These are phyloP conservation scores for Oxyura jamaicensis DNA, from an alignment of 2,113 vertebrate species.

Conservation along the genomic window DNA sequence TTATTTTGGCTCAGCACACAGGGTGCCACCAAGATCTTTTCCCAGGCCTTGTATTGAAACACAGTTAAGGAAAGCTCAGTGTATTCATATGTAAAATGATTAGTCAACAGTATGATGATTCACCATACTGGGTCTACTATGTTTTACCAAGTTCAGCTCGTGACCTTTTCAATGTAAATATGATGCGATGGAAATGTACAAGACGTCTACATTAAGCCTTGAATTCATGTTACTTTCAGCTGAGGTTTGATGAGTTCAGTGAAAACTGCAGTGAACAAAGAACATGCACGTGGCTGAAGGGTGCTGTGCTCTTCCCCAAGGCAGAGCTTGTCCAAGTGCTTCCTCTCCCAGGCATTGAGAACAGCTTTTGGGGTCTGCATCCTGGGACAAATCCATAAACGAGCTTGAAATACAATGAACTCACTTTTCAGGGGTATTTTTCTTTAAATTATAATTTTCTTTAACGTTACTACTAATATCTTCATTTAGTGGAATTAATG, in stretches of 20 bases:
- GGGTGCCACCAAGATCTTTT: not conserved
- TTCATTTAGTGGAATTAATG: not conserved
- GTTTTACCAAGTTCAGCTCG: not conserved
- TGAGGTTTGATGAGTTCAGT: not conserved
- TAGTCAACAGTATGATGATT: not conserved
- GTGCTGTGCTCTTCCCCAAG: not conserved
- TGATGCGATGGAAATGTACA: not conserved
- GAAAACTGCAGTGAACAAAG: fast-evolving
- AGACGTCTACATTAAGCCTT: not conserved
- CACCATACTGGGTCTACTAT: not conserved
- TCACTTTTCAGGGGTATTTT: not conserved
- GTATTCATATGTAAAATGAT: not conserved
- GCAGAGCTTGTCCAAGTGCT: not conserved
- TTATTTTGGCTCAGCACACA: not conserved
- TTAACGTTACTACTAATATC: not conserved
- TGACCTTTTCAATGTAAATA: slow-evolving; percentile 18
- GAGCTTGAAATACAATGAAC: not conserved
- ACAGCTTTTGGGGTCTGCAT: not conserved
- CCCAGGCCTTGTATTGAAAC: not conserved
- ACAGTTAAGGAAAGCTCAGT: not conserved
- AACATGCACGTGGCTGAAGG: not conserved
- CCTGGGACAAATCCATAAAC: not conserved
- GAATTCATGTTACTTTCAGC: not conserved
- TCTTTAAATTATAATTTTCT: not conserved
- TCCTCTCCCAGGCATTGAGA: not conserved